Conservation (phyloP, 2,888 invertebrate species). For the Digitonthophagus gazella region DNA sequence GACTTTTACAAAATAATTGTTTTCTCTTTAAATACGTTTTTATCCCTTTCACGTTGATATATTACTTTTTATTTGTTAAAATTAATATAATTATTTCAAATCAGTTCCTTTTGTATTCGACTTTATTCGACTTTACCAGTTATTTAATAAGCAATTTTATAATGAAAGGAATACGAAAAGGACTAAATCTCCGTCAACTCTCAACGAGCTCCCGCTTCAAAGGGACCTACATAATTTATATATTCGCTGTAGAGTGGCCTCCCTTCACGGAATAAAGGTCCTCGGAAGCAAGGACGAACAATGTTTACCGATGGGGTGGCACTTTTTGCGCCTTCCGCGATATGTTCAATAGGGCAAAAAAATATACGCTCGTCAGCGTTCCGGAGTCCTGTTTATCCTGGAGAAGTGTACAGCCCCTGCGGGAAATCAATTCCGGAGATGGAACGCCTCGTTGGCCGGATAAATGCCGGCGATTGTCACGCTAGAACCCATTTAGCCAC, state of each 20-base stretch:
- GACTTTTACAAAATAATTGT: background rate
- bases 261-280: background rate
- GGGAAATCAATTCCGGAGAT: slow-evolving; percentile 41
- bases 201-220: background rate
- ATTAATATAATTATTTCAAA: no score
- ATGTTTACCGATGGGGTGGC: background rate
- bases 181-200: background rate
- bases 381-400: slow-evolving; percentile 46
- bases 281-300: background rate
- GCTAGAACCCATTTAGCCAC: background rate
- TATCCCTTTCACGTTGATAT: no score
- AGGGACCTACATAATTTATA: background rate
- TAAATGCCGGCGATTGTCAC: background rate
- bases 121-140: background rate
- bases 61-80: no score
- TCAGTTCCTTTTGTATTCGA: no score
- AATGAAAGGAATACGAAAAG: background rate
- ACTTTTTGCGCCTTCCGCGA: background rate
- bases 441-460: slow-evolving; percentile 13
- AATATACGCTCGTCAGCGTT: slow-evolving; percentile 40
- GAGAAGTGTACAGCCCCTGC: slow-evolving; percentile 47
- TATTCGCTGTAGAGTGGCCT: background rate
- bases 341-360: slow-evolving; percentile 14
- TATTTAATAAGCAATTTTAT: background rate
- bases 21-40: no score